Percentiles rank a stretch among this genome's conserved stretches.
phyloP scores from a whole-genome alignment of 2,113 vertebrate species.

The Acinonyx jubatus region DNA sequence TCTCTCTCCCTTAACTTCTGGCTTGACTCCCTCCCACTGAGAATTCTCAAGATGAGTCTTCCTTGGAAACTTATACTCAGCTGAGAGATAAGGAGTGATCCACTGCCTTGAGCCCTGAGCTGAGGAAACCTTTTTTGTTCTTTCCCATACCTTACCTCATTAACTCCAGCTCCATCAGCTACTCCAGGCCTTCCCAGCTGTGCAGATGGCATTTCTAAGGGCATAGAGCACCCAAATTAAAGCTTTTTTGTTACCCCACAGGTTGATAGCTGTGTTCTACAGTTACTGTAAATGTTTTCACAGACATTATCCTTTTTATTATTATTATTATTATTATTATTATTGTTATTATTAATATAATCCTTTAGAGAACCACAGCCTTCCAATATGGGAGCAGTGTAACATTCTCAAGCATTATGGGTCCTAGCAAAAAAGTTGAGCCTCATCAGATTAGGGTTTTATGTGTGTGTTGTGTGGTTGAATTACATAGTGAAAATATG shows the following conservation, averaged over 20 bases:
- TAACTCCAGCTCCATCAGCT: neutral
- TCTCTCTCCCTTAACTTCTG: neutral
- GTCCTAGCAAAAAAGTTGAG: neutral
- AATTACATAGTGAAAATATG: neutral
- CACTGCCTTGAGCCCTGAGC: neutral
- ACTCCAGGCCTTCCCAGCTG: neutral
- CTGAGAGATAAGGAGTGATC: neutral
- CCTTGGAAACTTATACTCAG: neutral
- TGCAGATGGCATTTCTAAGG: neutral
- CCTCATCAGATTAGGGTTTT: neutral
- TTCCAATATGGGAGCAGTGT: neutral
- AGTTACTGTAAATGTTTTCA: neutral
- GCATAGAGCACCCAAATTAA: neutral
- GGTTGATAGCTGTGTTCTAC: neutral
- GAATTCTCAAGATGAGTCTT: neutral
- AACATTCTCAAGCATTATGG: neutral
- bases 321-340: neutral
- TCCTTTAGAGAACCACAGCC: neutral
- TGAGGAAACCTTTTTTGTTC: neutral
- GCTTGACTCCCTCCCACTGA: neutral
- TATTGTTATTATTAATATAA: neutral
- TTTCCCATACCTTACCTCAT: neutral
- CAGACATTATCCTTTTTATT: neutral
- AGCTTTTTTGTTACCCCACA: neutral
- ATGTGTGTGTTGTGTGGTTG: neutral